Conservation (phyloP, 2,113 vertebrate genomes). For the Plecturocebus donacophilus region DNA sequence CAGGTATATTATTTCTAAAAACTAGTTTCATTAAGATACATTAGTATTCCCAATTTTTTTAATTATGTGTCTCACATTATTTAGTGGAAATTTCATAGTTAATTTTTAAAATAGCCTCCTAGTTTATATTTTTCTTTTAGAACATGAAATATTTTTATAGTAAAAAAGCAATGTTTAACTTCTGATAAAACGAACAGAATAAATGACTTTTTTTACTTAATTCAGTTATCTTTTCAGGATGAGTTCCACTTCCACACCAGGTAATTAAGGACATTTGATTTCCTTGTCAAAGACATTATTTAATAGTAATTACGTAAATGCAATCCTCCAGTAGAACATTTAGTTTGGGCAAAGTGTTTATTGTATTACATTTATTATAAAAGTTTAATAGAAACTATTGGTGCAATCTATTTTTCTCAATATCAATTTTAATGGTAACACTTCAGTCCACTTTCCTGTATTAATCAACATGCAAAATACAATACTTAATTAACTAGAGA, state of each 20-base stretch:
- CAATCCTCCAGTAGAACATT: neutral
- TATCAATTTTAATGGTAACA: neutral
- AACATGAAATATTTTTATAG: neutral
- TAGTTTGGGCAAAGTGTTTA: neutral
- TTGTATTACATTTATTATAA: neutral
- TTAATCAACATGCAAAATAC: neutral
- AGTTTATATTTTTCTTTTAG: neutral
- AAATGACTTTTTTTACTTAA: neutral
- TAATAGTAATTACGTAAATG: neutral
- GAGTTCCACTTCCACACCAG: neutral
- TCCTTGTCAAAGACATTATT: neutral
- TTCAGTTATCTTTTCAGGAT: neutral
- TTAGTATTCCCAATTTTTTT: neutral
- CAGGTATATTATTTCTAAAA: neutral
- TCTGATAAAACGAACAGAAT: neutral
- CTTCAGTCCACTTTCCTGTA: neutral
- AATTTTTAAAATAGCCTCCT: neutral
- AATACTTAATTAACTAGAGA: neutral
- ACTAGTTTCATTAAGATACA: neutral
- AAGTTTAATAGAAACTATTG: neutral
- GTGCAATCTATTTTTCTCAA: neutral
- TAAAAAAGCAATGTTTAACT: neutral
- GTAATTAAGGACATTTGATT: neutral
- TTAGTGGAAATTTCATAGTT: neutral
- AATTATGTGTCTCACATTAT: neutral